Conservation (phyloP, 2,113 vertebrate genomes). For the Nothoprocta pentlandii region DNA sequence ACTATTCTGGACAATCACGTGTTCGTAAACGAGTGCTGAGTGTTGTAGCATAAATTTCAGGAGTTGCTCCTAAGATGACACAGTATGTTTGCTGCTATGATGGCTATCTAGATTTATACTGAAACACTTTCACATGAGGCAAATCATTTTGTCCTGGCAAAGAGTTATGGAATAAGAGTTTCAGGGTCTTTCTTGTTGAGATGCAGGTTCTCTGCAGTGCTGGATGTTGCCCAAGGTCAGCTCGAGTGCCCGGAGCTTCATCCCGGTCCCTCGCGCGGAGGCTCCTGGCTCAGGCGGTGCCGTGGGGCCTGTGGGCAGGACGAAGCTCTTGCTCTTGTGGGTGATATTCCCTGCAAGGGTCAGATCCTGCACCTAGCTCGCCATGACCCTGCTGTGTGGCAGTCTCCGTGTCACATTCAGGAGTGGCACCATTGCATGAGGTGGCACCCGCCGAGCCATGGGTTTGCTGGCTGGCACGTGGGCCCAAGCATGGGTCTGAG, state of each 20-base stretch:
- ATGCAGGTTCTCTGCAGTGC: not conserved
- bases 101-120: not conserved
- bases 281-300: not conserved
- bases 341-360: not conserved
- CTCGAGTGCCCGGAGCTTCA: not conserved
- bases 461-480: accelerated
- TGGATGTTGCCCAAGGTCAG: not conserved
- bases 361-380: accelerated
- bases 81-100: not conserved
- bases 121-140: not conserved
- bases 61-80: not conserved
- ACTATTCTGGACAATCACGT: not conserved
- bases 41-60: not conserved
- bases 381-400: not conserved
- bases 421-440: not conserved
- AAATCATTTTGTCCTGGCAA: not conserved
- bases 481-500: not conserved
- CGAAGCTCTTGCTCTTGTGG: not conserved
- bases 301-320: not conserved
- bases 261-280: not conserved
- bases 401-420: accelerated
- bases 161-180: not conserved
- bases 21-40: not conserved
- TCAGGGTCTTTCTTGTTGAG: not conserved
- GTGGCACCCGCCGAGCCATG: not conserved